phyloP scores from a whole-genome alignment of 2,797 vertebrate genomes.

The Syngnathus rostellatus region DNA sequence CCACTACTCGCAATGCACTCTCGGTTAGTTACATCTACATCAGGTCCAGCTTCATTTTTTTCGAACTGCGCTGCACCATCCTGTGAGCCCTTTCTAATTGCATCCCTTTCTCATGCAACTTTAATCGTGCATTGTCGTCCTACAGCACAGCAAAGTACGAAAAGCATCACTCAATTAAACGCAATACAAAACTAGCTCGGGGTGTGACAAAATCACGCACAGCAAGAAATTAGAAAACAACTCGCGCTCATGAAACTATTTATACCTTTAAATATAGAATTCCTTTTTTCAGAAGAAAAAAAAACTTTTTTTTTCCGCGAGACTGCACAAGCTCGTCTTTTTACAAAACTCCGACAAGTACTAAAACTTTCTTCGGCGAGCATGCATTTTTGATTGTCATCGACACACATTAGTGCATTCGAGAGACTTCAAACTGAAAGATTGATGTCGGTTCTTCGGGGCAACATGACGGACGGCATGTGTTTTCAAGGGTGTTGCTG shows the following conservation, averaged over 20 bases:
- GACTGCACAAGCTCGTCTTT: not conserved
- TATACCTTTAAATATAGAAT: not conserved
- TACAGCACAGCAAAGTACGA: not conserved
- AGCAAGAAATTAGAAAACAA: not conserved
- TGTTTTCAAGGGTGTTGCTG: constrained; percentile 15
- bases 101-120: not conserved
- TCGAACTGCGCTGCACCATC: not conserved
- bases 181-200: not conserved
- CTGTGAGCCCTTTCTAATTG: not conserved
- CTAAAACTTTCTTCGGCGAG: not conserved
- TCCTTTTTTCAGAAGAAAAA: not conserved
- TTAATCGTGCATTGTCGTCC: not conserved
- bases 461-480: constrained; percentile 29
- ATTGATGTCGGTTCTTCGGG: constrained; percentile 24
- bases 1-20: not conserved
- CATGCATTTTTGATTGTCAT: constrained; percentile 11
- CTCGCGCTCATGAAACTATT: not conserved
- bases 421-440: not conserved
- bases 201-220: not conserved
- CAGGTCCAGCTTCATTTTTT: not conserved
- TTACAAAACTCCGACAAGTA: not conserved
- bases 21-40: not conserved
- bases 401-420: not conserved
- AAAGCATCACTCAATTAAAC: not conserved
- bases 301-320: not conserved